Base-by-base conservation (phyloP, 2,113 vertebrate genomes). In the Ifrita kowaldi region DNA sequence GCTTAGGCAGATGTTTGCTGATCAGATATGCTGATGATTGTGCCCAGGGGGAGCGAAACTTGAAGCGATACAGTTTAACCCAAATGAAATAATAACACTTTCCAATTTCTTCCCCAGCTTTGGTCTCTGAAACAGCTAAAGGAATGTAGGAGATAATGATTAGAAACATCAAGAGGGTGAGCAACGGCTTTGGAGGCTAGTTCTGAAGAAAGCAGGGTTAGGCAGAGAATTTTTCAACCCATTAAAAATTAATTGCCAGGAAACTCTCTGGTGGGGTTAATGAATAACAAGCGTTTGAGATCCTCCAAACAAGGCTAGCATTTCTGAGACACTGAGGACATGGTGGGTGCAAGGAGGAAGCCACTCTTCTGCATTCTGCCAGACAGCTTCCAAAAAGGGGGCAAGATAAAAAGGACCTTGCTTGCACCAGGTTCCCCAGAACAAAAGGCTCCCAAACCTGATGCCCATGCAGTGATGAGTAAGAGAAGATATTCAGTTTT, bases 1-100 rank as follows among this genome's bases (percentile, higher is more conserved):
- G 65, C n/a, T 93, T 33, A 85, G 87, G 95, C 96, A 97, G 95
- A 96, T 87, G 92, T 89, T 95, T 91, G 89, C 89, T 84, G 92
- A 96, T 97, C 96, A 93, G 86, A 94, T 91, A 93, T 88, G 93
- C 93, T 87, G 97, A 95, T 95, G 93, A 94, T 95, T 21, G 2
- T 77, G 92, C 90, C 93, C 73, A 60, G 42, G 71, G 90, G 92
- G 74, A 95, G 65, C 0, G 3, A 88, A 90, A 87, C 91, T 95
- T 62, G 68, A 82, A 96, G 96, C 24, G 23, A 87, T 79, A 69
- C 84, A 77, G 69, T 87, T 96, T 96, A 97, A 91, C 93, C 95
- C 94, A 89, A 97, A 97, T 83, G 93, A 96, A 97, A 96, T 94
- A 91, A 93, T 95, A 95, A 94, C 82, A 53, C 82, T 94, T 96